Conservation (phyloP, 2,888 invertebrate genomes). For the Eupithecia inturbata region DNA sequence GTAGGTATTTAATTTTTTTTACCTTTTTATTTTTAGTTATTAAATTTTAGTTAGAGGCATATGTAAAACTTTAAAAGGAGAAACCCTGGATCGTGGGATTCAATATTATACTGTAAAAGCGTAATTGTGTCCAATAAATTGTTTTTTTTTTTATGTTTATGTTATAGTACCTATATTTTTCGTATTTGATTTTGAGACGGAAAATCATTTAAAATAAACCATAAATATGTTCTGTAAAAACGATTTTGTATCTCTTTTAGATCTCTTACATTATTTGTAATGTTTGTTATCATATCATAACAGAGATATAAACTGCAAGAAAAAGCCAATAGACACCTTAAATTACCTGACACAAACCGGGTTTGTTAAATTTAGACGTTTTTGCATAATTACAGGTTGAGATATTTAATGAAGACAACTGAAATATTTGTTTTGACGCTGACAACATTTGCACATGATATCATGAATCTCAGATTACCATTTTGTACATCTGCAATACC, state of each 20-base stretch:
- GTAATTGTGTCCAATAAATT: no score
- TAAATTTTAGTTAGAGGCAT: no score
- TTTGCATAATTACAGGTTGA: slow-evolving; percentile 19
- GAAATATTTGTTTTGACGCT: slow-evolving; percentile 14
- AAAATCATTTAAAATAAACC: neutral
- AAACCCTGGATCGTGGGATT: no score
- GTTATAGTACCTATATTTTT: no score
- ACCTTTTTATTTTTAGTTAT: no score
- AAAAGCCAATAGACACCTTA: slow-evolving; percentile 19
- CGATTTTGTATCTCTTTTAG: neutral
- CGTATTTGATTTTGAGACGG: neutral
- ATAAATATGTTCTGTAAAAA: neutral
- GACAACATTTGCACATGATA: slow-evolving; percentile 21
- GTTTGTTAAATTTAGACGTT: slow-evolving; percentile 26
- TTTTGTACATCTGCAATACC: slow-evolving; percentile 5
- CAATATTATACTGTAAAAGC: no score
- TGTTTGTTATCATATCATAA: neutral
- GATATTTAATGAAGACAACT: slow-evolving; percentile 8
- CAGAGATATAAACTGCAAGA: neutral
- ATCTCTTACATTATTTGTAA: neutral
- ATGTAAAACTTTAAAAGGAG: no score
- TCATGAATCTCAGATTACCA: slow-evolving; percentile 8
- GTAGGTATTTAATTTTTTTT: no score
- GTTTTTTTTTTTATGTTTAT: no score
- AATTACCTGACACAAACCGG: slow-evolving; percentile 20